phyloP scores from a whole-genome alignment of 2,797 vertebrate species.

The Brachyrhaphis roseni region DNA sequence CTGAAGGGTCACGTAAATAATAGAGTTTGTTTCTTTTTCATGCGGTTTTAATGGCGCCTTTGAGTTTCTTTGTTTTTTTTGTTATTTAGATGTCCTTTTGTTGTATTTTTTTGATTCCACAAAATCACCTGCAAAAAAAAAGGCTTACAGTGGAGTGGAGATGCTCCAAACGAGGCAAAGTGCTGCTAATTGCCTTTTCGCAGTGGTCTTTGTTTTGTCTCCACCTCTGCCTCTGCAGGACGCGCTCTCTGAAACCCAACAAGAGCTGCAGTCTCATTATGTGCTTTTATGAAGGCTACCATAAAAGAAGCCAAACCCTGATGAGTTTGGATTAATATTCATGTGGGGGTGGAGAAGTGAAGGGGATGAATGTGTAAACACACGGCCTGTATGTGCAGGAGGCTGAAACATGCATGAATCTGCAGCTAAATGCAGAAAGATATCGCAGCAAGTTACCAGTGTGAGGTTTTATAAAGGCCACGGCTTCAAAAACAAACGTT shows the following conservation, averaged over 20 bases:
- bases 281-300: conserved; percentile 33
- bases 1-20: neutral
- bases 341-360: neutral
- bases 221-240: conserved; percentile 32
- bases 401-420: conserved; percentile 6
- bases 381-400: conserved; percentile 5
- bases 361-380: neutral
- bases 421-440: neutral
- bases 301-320: conserved; percentile 27
- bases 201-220: conserved; percentile 60
- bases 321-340: conserved; percentile 23
- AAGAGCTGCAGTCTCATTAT: conserved; percentile 42
- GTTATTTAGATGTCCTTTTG: neutral
- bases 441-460: neutral
- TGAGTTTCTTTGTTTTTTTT: conserved; percentile 14
- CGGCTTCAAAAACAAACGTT: neutral
- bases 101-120: neutral
- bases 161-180: conserved; percentile 61
- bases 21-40: conserved; percentile 8
- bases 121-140: conserved; percentile 37
- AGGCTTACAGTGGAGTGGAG: conserved; percentile 51
- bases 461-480: neutral
- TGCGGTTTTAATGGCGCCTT: conserved; percentile 1
- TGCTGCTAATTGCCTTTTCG: conserved; percentile 64
- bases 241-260: conserved; percentile 32